Evolutionary conservation across 2,113 vertebrate genomes (phyloP).

Genomic region (Ophiodon elongatus): DNA sequence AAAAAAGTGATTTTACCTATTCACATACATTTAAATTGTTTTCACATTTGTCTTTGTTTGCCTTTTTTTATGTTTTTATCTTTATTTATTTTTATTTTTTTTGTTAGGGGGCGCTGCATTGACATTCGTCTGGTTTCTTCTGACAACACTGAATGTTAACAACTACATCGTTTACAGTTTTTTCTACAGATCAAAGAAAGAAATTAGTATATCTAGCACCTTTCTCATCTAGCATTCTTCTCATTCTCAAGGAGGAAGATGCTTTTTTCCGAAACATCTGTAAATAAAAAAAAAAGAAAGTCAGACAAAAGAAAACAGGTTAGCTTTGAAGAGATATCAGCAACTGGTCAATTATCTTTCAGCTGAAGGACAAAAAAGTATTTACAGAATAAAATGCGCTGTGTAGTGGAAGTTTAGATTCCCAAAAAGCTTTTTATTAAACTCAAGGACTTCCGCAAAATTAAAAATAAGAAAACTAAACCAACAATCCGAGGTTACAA

Average conservation of each 20-base stretch:
- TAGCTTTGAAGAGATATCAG: conserved; percentile 22
- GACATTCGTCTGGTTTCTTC: conserved; percentile 60
- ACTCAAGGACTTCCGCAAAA: neutral
- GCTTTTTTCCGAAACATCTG: conserved; percentile 89
- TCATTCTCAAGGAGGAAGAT: conserved; percentile 86
- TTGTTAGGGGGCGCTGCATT: neutral
- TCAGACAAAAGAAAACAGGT: conserved; percentile 55
- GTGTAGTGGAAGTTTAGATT: neutral
- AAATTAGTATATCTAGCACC: conserved; percentile 82
- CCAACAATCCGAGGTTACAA: neutral
- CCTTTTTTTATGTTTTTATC: neutral
- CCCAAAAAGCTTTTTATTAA: neutral
- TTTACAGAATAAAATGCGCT: neutral
- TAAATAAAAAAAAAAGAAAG: conserved; percentile 67
- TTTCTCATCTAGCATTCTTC: conserved; percentile 83
- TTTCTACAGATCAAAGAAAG: conserved; percentile 69
- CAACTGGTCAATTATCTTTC: conserved; percentile 8
- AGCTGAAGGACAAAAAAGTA: neutral
- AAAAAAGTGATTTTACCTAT: neutral
- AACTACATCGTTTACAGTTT: conserved; percentile 36
- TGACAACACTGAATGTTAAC: conserved; percentile 62
- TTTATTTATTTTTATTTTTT: neutral
- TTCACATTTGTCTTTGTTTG: neutral
- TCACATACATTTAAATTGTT: neutral
- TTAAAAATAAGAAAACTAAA: neutral